A percentile compares a stretch with the other conserved stretches of the same genome.
phyloP scores from a whole-genome alignment of 2,113 vertebrate genomes.

The Otis tarda region DNA sequence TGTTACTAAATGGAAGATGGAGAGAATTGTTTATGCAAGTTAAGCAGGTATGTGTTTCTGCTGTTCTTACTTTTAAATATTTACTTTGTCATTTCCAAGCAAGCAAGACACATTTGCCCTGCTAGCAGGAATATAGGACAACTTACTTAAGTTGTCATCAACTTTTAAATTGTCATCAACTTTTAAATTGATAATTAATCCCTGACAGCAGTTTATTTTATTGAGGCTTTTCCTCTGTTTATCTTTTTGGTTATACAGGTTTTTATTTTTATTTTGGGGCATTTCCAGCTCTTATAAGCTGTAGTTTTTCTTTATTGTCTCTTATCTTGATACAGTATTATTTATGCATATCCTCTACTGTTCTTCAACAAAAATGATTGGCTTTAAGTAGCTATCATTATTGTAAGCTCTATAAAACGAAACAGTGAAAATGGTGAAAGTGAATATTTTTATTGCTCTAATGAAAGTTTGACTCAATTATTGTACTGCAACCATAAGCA shows the following conservation, averaged over 20 bases:
- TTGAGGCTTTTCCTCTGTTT: not conserved
- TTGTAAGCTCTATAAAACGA: not conserved
- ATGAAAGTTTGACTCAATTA: not conserved
- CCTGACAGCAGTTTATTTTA: not conserved
- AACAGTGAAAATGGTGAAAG: not conserved
- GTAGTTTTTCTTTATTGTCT: not conserved
- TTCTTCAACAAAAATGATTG: not conserved
- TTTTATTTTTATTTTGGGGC: not conserved
- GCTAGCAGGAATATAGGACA: not conserved
- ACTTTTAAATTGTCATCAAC: not conserved
- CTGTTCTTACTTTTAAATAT: not conserved
- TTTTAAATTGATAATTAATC: not conserved
- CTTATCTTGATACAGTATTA: not conserved
- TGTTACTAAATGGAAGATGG: slow-evolving; percentile 87
- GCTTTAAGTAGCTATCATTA: not conserved
- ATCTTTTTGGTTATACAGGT: not conserved
- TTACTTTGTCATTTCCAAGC: not conserved
- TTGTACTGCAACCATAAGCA: not conserved
- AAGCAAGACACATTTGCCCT: not conserved
- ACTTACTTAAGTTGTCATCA: not conserved
- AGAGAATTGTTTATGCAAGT: slow-evolving; percentile 87
- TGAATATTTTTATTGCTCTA: not conserved
- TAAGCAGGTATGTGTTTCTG: slow-evolving; percentile 84
- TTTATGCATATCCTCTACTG: not conserved
- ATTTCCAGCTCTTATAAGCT: not conserved